Evolutionary conservation across 2,113 vertebrate species (phyloP), one percentile per base, ranked within the genome.

Genomic region (Podocnemis expansa): DNA sequence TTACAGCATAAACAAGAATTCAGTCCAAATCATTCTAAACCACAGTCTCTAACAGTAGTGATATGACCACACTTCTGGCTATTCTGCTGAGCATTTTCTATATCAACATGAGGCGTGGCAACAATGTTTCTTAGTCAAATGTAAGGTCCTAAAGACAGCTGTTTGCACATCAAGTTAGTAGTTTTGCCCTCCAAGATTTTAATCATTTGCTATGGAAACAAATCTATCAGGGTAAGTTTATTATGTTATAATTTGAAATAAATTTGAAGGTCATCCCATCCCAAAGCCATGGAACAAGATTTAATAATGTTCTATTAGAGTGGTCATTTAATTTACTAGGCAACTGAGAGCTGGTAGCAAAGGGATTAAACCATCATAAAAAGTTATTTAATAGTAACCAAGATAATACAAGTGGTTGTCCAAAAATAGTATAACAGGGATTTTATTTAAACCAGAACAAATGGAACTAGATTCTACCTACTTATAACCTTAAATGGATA

Each of bases 1-100:
- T 24, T 51, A 45, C 13, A 82, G 60, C 1, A 78, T 83, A 93
- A 96, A 94, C 80, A 93, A 89, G 78, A 79, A 83, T 75, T 88
- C 87, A 54, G 38, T 45, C 55, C 22, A 67, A n/a, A 47, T 75
- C 58, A 73, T 83, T n/a, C 81, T 52, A 56, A 81, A 29, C 17
- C 82, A 60, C 58, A 63, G 13, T 31, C 58, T 91, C 29, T 82
- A 87, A 78, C 21, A 79, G 5, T 8, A 75, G 47, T 29, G 31
- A 3, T 82, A 45, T 31, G 80, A 34, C 82, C 8, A 58, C 41
- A 80, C 21, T 80, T 45, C 27, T 8, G 21, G 34, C 89, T 60
- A 93, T 67, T 51, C 90, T 80, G 38, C 10, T 70, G 75, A 89
- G 80, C 14, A 27, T 4, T 60, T 8, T 81, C 75, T 55, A 63